Base-by-base conservation (phyloP, 92 coral and sea anemone species). In the Epizoanthus rinbou region DNA sequence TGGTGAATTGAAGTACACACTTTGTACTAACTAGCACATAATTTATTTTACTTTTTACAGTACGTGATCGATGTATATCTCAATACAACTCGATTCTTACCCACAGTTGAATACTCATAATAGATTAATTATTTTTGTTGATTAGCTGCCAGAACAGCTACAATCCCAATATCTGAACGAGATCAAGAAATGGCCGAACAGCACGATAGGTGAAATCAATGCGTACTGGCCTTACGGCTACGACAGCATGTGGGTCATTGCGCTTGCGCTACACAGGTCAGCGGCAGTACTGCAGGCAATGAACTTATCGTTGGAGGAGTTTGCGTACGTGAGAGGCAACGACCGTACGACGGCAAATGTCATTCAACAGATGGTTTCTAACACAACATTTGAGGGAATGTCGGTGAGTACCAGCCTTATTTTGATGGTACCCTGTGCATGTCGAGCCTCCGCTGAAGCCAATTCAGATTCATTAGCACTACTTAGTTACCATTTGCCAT, bases 171-270 rank as follows among this genome's bases (percentile, higher is more conserved):
- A 91, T 65, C 35, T 81, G 24, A 15, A 59, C 21, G 83, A 80
- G 37, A 75, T 75, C 18, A 62, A 60, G 21, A 85, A 72, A 71
- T 64, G 64, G 81, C 80, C 87, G 1, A 67, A 56, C 31, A 60
- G 21, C 57, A 11, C 60, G 16, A 76, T 5, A 11, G 56, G 82
- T 13, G 60, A 75, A 23, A 62, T 35, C 11, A 91, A 93, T 82
- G 56, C 67, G 24, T 91, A 84, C 84, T 93, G 93, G 21, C 82
- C 98, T 14, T 91, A 80, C 22, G 95, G 91, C 0, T 93, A 88
- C 80, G 98, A 93, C 67, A 78, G 91, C 14, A 60, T 85, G n/a
- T 88, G 94, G 88, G 65, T 79, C 31, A 69, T 89, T 5, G 98
- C 98, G 2, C 85, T 69, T 10, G 95, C 95, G 4, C 80, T 93